Evolutionary conservation across 2,888 invertebrate genomes (phyloP).

Genomic region (Thelaira solivaga): DNA sequence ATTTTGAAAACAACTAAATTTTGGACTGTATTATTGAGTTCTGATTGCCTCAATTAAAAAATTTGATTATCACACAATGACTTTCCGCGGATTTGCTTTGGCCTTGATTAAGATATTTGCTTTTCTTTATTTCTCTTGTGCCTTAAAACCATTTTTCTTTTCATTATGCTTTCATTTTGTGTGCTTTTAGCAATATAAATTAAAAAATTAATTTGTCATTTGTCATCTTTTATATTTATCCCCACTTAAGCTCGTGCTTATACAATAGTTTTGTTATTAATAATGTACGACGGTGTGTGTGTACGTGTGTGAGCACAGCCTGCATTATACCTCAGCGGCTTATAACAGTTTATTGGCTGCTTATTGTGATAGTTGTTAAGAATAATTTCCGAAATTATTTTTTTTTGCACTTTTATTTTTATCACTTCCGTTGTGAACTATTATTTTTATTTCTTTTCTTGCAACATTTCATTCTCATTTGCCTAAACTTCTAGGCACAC

Average conservation of each 20-base stretch:
- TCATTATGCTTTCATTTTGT: conserved; percentile 55
- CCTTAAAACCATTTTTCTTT: conserved; percentile 61
- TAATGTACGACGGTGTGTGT: not conserved
- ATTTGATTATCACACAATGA: too few relatives aligned
- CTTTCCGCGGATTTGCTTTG: too few relatives aligned
- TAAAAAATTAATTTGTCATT: conserved; percentile 68
- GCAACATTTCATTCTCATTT: not conserved
- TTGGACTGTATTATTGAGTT: too few relatives aligned
- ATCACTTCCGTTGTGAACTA: conserved; percentile 5
- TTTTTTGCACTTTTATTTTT: conserved; percentile 20
- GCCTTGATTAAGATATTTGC: too few relatives aligned
- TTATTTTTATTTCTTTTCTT: not conserved
- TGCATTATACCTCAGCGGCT: conserved; percentile 11
- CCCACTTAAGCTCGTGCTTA: not conserved
- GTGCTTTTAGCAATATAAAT: conserved; percentile 67
- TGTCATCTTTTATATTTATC: conserved; percentile 28
- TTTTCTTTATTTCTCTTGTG: not conserved
- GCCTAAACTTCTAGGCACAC: not conserved
- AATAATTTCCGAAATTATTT: conserved; percentile 28
- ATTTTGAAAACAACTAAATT: too few relatives aligned
- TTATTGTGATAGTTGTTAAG: not conserved
- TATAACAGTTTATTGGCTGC: conserved; percentile 39
- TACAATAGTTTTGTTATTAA: not conserved
- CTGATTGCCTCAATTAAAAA: too few relatives aligned
- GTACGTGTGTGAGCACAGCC: not conserved